Percentiles rank a stretch among this genome's conserved stretches.
Conservation (phyloP, 1,140 invertebrate species). For the Vanessa tameamea region DNA sequence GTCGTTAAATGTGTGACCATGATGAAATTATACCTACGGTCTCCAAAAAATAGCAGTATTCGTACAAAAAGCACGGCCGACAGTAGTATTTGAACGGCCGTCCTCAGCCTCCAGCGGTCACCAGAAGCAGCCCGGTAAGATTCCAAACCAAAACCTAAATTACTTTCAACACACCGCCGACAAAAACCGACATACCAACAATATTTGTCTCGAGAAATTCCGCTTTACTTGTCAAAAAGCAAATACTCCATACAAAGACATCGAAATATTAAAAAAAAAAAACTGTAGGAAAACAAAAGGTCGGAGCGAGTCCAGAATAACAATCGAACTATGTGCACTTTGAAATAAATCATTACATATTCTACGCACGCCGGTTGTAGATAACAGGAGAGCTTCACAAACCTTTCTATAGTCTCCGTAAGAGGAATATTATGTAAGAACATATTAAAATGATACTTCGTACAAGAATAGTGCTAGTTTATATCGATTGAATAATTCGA, state of each 20-base stretch:
- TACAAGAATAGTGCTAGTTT: conserved; percentile 7
- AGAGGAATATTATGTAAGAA: conserved; percentile 8
- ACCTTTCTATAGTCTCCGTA: not conserved
- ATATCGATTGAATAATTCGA: conserved; percentile 16
- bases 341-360: conserved; percentile 67
- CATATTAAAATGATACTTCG: conserved; percentile 1
- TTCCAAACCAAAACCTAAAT: conserved; percentile 33
- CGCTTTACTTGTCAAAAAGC: conserved; percentile 71
- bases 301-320: conserved; percentile 56
- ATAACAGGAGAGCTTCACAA: conserved; percentile 23
- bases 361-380: conserved; percentile 52
- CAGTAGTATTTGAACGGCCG: conserved; percentile 17
- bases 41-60: not conserved
- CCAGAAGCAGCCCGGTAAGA: conserved; percentile 46
- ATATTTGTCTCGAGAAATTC: conserved; percentile 67
- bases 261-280: conserved; percentile 58
- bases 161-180: conserved; percentile 46
- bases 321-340: conserved; percentile 50
- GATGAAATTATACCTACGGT: not conserved
- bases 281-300: conserved; percentile 61
- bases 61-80: not conserved
- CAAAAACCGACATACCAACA: conserved; percentile 61
- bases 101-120: conserved; percentile 24
- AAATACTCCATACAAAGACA: conserved; percentile 69
- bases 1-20: not conserved